Percentiles rank a stretch among this genome's conserved stretches.
phyloP scores from a whole-genome alignment of 2,113 vertebrate genomes.

The Silurus asotus region DNA sequence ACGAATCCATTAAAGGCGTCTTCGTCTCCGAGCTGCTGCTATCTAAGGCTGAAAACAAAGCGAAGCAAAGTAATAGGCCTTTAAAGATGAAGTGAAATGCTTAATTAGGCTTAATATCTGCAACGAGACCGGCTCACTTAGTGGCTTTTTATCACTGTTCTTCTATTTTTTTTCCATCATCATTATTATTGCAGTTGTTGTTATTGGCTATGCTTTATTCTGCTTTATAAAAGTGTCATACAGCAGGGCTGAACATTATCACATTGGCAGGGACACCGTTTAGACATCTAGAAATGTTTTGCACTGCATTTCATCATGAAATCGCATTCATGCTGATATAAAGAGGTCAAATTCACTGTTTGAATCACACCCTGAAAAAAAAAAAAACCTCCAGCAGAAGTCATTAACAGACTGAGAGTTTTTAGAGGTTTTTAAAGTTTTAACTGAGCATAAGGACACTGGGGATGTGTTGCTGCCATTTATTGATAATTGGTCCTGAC shows the following conservation, averaged over 20 bases:
- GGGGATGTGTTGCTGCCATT: neutral
- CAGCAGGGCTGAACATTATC: neutral
- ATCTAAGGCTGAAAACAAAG: conserved; percentile 13
- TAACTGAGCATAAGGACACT: neutral
- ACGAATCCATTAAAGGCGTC: conserved; percentile 16
- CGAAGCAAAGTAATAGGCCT: conserved; percentile 15
- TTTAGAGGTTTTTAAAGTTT: neutral
- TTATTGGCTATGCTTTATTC: neutral
- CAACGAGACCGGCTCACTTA: conserved; percentile 22
- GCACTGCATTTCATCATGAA: conserved; percentile 14
- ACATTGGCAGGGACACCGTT: too few species aligned
- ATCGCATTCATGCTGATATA: neutral
- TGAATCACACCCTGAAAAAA: neutral
- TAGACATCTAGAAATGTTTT: neutral
- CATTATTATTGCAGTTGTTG: neutral
- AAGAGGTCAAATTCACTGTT: neutral
- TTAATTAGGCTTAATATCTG: conserved; percentile 38
- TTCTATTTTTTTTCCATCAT: neutral
- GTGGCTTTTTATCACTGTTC: conserved; percentile 12
- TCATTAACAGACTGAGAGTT: neutral
- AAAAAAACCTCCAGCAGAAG: neutral
- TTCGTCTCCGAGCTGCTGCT: neutral
- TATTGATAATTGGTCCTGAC: neutral
- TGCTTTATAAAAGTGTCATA: neutral
- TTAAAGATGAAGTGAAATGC: conserved; percentile 42